These are phyloP conservation scores for Platichthys flesus DNA, from an alignment of 2,113 vertebrate species.

Conservation along the genomic window DNA sequence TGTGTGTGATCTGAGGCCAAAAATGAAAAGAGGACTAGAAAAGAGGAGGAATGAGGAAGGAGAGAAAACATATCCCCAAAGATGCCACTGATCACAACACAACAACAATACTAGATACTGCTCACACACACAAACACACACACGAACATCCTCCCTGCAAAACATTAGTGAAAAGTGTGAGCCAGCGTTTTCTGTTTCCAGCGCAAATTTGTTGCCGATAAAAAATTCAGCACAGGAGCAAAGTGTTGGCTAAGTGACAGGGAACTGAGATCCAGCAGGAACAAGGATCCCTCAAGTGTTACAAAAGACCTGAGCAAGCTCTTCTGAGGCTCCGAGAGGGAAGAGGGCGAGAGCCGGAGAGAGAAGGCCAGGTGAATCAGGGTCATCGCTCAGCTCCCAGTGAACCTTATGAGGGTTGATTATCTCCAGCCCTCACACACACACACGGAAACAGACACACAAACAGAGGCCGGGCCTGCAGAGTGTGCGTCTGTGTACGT, in stretches of 20 bases:
- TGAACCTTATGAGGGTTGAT: conserved; percentile 70
- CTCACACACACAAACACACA: background rate
- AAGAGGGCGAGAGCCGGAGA: conserved; percentile 1
- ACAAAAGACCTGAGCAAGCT: conserved; percentile 70
- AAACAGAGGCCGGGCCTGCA: conserved; percentile 24
- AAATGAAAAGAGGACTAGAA: conserved; percentile 26
- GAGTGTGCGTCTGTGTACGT: conserved; percentile 30
- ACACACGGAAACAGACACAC: conserved; percentile 23
- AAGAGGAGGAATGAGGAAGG: background rate
- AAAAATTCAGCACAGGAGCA: conserved; percentile 65
- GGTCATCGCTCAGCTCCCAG: conserved; percentile 60
- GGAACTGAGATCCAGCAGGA: conserved; percentile 48
- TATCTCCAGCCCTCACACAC: conserved; percentile 50
- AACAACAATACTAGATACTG: too few relatives aligned
- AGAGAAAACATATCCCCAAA: background rate
- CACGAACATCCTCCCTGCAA: background rate
- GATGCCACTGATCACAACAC: background rate
- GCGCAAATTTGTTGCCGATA: conserved; percentile 61
- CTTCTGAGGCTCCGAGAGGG: conserved; percentile 41
- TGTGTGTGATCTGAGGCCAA: conserved; percentile 2
- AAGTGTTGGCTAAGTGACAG: conserved; percentile 72
- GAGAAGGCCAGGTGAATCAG: conserved; percentile 68
- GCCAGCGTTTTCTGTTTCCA: conserved; percentile 54
- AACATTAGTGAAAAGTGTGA: conserved; percentile 33
- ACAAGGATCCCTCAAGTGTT: conserved; percentile 66